Evolutionary conservation across 2,797 vertebrate genomes (phyloP).

Genomic region (Takifugu ocellatus): DNA sequence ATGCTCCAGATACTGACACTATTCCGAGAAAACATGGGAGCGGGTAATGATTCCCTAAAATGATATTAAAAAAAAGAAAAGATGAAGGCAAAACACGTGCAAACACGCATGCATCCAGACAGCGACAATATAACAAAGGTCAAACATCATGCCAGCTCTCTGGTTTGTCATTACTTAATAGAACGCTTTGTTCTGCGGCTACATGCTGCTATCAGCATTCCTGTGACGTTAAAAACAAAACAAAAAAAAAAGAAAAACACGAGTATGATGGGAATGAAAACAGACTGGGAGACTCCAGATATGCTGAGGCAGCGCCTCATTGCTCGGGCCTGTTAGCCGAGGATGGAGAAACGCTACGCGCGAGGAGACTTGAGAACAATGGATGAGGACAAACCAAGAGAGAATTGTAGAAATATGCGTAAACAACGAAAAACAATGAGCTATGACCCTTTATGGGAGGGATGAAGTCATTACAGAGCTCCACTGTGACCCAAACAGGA

Average conservation of each 20-base stretch:
- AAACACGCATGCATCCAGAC: not conserved
- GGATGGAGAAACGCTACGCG: too few relatives aligned
- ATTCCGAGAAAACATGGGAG: slow-evolving; percentile 90
- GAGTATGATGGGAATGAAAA: not conserved
- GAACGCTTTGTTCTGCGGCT: not conserved
- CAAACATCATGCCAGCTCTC: not conserved
- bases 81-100: not conserved
- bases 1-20: slow-evolving; percentile 94
- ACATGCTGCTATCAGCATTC: not conserved
- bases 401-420: too few relatives aligned
- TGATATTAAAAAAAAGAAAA: not conserved
- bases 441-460: too few relatives aligned
- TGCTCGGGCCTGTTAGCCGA: too few relatives aligned
- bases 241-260: too few relatives aligned
- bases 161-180: not conserved
- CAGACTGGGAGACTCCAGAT: not conserved
- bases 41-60: slow-evolving; percentile 85
- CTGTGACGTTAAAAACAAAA: not conserved
- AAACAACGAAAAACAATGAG: too few relatives aligned
- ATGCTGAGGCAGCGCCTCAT: too few relatives aligned
- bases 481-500: not conserved
- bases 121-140: not conserved
- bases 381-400: too few relatives aligned
- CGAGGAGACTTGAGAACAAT: too few relatives aligned
- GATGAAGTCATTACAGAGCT: not conserved